Percentiles rank a stretch among this genome's conserved stretches.
Evolutionary conservation across 2,113 vertebrate species (phyloP).

Genomic region (Capreolus pygargus): DNA sequence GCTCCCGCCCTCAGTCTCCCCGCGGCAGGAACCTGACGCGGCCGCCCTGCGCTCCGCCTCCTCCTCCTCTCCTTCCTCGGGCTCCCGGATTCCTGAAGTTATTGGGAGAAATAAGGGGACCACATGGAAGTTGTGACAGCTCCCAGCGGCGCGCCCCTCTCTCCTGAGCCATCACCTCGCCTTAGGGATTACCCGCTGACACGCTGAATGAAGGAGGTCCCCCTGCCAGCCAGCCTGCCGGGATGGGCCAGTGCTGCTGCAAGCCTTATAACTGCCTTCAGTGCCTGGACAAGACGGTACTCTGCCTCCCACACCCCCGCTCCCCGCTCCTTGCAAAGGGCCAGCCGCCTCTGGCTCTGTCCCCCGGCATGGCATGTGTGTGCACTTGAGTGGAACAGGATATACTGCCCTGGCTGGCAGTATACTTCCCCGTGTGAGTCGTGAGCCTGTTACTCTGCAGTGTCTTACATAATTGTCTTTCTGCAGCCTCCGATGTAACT

Average conservation of each 20-base stretch:
- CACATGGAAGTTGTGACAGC: conserved; percentile 74
- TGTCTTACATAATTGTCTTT: conserved; percentile 78
- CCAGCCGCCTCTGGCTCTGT: conserved; percentile 30
- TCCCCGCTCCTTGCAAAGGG: conserved; percentile 51
- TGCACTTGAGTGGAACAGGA: conserved; percentile 42
- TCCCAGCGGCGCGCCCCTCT: conserved; percentile 47
- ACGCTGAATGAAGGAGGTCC: conserved; percentile 70
- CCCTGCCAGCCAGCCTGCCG: conserved; percentile 65
- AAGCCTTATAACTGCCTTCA: conserved; percentile 81
- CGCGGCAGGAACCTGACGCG: background rate
- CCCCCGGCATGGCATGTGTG: background rate
- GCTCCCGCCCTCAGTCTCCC: background rate
- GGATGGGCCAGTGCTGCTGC: conserved; percentile 90
- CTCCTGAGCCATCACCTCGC: conserved; percentile 8
- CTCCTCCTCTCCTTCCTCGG: background rate
- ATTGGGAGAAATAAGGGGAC: conserved; percentile 63
- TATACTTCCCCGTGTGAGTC: background rate
- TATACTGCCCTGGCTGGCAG: background rate
- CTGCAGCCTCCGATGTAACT: conserved; percentile 62
- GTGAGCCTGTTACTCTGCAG: conserved; percentile 69
- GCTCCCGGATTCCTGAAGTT: conserved; percentile 68
- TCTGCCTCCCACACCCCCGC: conserved; percentile 60
- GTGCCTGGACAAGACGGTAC: conserved; percentile 90
- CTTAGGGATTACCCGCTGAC: conserved; percentile 60
- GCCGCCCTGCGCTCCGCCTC: conserved; percentile 34